Base-by-base conservation (phyloP, 2,888 invertebrate species). In the Cecidostiba fungosa region DNA sequence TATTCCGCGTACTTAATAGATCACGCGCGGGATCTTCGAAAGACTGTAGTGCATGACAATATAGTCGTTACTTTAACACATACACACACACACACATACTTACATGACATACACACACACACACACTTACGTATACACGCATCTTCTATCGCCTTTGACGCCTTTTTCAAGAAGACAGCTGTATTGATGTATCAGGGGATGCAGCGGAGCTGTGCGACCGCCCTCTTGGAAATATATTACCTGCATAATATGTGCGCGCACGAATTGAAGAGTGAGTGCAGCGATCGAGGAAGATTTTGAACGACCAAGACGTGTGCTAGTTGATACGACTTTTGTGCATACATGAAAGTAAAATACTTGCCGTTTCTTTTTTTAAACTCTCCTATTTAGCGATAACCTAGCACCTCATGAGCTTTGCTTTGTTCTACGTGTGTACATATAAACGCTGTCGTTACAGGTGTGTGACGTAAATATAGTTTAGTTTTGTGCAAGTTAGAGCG, bases 1-100 rank as follows among this genome's bases (percentile, higher is more conserved):
- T 82, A 69, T 84, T 82, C 74, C 50, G n/a, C 54, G 54, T 5
- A n/a, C n/a, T 10, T 1, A 32, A 50, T 59, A 23, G n/a, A 59
- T 23, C n/a, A 26, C 23, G 74, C 86, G 78, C 87, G 89, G 89
- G 88, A 89, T 90, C 88, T 90, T 89, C 88, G 90, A 89, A 91
- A 92, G 90, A 91, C 91, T 91, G 89, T 91, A 91, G 91, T 92
- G 91, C 91, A 90, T 91, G 92, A 92, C 91, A 92, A 92, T 91
- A 92, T 92, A 91, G 91, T 89, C 90, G 89, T 91, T 90, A 89
- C 88, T 83, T 69, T 43, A 76, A 66, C 43, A 74, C 62, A 73
- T 43, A 74, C 36, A 77, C 29, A 73, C 32, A 74, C 50, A 70
- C 70, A 14, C 14, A 39, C n/a, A n/a, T n/a, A n/a, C n/a, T n/a